Base-by-base conservation (phyloP, 2,888 invertebrate species). In the Morpho achilles region DNA sequence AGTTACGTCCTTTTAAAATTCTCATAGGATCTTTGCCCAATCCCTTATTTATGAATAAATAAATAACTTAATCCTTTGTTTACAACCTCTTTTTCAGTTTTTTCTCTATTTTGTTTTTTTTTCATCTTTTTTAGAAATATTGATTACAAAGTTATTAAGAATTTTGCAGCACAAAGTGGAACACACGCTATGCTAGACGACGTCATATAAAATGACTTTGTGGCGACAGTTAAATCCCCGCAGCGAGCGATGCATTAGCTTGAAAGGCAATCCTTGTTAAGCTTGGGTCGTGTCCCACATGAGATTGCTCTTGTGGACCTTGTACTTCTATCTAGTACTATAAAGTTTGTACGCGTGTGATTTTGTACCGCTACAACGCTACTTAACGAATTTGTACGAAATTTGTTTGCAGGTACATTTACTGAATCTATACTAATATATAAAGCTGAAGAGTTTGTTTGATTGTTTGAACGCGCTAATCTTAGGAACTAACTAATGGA, bases 241-340 rank as follows among this genome's bases (percentile, higher is more conserved):
- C 52, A 32, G 44, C 54, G 46, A 23, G 46, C 49, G 47, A 43
- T 58, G 52, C 58, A 58, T 58, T 58, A 53, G 49, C 49, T 49
- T 44, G 53, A 58, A 58, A 53, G 48, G 58, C 53, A 48, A 53
- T 44, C 48, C 58, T 53, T 49, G 58, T 58, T 43, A 22, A 48
- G 49, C 44, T 23, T 22, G 42, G 41, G 43, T 43, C 43, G 16
- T 53, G 49, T 44, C 48, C 43, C 48, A 52, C 8, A 52, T n/a
- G 22, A 52, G 52, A 57, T 49, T 44, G 39, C 7, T 23, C 58
- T 40, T 5, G 48, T 48, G 44, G 53, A 57, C 39, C 32, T 32
- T 32, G 32, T 32, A 32, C 4, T 32, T 32, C 32, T 32, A 32
- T 32, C 32, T 32, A 32, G 32, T 32, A 32, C 32, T 32, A 32